Evolutionary conservation across 2,797 vertebrate species (phyloP), one percentile per base, ranked within the genome.

Genomic region (Cuculus canorus): DNA sequence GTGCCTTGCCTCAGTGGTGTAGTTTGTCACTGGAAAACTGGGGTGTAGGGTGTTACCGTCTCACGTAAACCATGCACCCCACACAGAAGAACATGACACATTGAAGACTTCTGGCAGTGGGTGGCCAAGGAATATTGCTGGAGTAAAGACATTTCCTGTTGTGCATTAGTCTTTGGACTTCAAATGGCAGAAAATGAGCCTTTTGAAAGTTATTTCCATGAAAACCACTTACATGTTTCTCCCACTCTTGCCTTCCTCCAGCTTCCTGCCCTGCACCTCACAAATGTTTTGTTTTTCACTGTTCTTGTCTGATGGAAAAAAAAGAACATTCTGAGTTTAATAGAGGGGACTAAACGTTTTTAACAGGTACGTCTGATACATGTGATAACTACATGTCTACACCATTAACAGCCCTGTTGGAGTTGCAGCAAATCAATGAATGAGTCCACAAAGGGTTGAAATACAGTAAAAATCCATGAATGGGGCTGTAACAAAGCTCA

Each of bases 381-480:
- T 33, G 41, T 43, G 63, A 28, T 57, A 75, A 47, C 73, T 69
- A 17, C 33, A 15, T 1, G 3, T 47, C 86, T 71, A 33, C 83
- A 70, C 37, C 48, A 32, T 54, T 14, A 61, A 37, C 64, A 75
- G 64, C 52, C 25, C 24, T 12, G 6, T 2, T 81, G 72, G 35
- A 82, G 33, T 39, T 57, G 64, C 53, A 64, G 56, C 68, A 59
- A 82, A 77, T 50, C 83, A 33, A 30, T 64, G 65, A 82, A 68
- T 48, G 45, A 82, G 41, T 80, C 75, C 82, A 56, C 64, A 76
- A 79, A 78, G 60, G 47, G 12, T 50, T 75, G 63, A 82, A 92
- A 80, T 8, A 53, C 70, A 75, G 88, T 27, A 43, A 60, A 86
- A 90, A 71, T 13, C 70, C 53, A 50, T 94, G 83, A 96, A 92